Conservation (phyloP, 1,140 invertebrate genomes). For the Calliopsis andreniformis region DNA sequence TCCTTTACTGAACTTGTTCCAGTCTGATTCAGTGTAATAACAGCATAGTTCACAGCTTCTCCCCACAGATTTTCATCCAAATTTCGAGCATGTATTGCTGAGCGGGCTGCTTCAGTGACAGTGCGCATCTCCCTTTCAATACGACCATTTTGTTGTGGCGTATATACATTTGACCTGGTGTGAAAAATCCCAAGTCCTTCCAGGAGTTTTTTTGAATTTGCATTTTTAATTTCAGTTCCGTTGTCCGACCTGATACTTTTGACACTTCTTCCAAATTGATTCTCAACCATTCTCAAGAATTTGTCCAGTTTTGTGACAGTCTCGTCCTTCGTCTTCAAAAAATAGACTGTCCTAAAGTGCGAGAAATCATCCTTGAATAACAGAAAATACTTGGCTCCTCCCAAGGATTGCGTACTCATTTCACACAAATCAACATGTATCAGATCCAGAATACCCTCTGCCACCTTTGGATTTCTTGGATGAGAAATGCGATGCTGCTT, state of each 20-base stretch:
- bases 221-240: not conserved
- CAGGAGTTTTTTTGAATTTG: not conserved
- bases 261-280: not conserved
- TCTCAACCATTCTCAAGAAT: slow-evolving; percentile 4
- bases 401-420: slow-evolving; percentile 72
- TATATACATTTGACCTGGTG: not conserved
- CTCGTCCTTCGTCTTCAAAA: slow-evolving; percentile 76
- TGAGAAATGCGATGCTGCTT: slow-evolving; percentile 42
- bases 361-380: slow-evolving; percentile 78
- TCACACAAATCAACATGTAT: slow-evolving; percentile 79
- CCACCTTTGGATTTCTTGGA: slow-evolving; percentile 44
- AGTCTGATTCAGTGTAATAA: slow-evolving; percentile 14
- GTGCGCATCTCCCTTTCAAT: no score
- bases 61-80: slow-evolving; percentile 8
- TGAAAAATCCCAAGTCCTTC: slow-evolving; percentile 1
- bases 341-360: slow-evolving; percentile 71
- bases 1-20: slow-evolving; percentile 10
- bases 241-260: slow-evolving; percentile 30
- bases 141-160: slow-evolving; percentile 15
- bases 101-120: not conserved
- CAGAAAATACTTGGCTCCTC: slow-evolving; percentile 72
- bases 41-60: slow-evolving; percentile 2
- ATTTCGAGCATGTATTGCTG: not conserved
- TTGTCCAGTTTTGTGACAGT: not conserved
- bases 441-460: slow-evolving; percentile 64